Evolutionary conservation across 2,113 vertebrate genomes (phyloP), one percentile per base, ranked within the genome.

Genomic region (Pyrgilauda ruficollis): DNA sequence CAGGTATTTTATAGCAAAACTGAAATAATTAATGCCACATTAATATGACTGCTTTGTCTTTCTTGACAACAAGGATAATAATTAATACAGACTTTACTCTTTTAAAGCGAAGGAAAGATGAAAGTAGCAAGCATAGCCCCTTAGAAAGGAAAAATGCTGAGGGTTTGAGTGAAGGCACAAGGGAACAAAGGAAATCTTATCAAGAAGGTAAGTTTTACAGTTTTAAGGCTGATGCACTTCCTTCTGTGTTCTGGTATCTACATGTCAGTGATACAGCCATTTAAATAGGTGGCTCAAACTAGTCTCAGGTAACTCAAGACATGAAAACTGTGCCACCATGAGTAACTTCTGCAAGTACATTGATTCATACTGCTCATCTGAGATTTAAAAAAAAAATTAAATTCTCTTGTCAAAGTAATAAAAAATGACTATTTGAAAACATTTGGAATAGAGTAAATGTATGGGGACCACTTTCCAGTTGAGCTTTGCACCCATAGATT

Each of bases 71-170:
- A 61, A 83, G 26, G 27, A 30, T 89, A 64, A 79, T 74, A 11
- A 70, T 84, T 87, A 61, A 94, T 86, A 14, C 1, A 58, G 15
- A 62, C 28, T 91, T 91, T 63, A 73, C 63, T 91, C 30, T 96
- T 96, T 92, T 93, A 70, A 97, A 98, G 97, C 87, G 1, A 95
- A 82, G 39, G 30, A 72, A 87, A 91, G 77, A 93, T 63, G 62
- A 58, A 89, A 72, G 28, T 58, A 78, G 67, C 43, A 93, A 84
- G 37, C 55, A 8, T 10, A 93, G 58, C 41, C 55, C 37, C 56
- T 47, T 84, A 82, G 85, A 91, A 84, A 67, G 75, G 70, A 93
- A 95, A 85, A 90, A 58, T 31, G 50, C 39, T 67, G 84, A 95
- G 74, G 52, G n/a, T 75, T 83, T 85, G 53, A 50, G 8, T 75